Conservation (phyloP, 2,113 vertebrate genomes). For the Dicaeum eximium region DNA sequence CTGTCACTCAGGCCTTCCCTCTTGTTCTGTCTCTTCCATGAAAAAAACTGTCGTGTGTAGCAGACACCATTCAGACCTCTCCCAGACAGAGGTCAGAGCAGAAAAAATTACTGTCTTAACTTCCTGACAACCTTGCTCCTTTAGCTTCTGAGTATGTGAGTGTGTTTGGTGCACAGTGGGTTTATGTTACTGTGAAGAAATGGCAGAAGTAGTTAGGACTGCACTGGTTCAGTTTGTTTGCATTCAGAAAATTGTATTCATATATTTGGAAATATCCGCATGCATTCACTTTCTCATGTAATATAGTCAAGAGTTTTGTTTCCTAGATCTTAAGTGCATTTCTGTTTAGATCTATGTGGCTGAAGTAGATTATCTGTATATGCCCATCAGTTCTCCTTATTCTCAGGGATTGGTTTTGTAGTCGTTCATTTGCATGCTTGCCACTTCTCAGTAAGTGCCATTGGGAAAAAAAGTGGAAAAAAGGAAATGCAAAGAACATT, state of each 20-base stretch:
- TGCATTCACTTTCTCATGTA: neutral
- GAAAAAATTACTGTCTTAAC: neutral
- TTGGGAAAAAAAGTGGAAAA: neutral
- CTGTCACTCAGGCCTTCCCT: neutral
- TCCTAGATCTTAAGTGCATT: neutral
- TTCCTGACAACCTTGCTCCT: neutral
- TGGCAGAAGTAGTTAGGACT: neutral
- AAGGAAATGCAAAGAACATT: rapidly evolving
- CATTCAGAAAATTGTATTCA: neutral
- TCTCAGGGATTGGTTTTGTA: neutral
- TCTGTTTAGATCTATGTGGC: neutral
- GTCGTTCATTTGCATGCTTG: rapidly evolving
- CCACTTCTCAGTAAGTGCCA: neutral
- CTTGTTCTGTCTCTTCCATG: neutral
- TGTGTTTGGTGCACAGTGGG: neutral
- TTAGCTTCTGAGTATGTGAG: neutral
- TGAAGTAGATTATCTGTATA: neutral
- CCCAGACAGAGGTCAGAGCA: neutral
- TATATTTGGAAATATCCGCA: neutral
- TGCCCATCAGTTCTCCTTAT: neutral
- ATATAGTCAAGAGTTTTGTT: neutral
- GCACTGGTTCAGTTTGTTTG: neutral
- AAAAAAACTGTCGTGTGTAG: neutral
- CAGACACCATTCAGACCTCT: neutral
- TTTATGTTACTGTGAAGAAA: neutral